A percentile compares a stretch with the other conserved stretches of the same genome.
Evolutionary conservation across 2,888 invertebrate genomes (phyloP).

Genomic region (Heteropelma amictum): DNA sequence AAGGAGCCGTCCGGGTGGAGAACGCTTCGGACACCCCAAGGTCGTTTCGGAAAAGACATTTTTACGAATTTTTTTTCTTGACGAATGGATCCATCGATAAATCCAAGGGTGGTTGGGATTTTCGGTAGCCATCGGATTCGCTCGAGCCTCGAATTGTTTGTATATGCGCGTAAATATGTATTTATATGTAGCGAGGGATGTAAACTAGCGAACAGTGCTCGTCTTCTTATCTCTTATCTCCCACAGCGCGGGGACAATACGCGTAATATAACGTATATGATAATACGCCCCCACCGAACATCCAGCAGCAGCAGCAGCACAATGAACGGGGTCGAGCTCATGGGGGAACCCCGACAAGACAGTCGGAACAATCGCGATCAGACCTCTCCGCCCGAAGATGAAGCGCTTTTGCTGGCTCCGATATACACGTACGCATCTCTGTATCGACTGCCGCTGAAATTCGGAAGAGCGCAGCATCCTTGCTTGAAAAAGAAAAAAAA

Average conservation of each 20-base stretch:
- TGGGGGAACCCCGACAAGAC: conserved; percentile 29
- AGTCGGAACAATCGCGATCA: conserved; percentile 49
- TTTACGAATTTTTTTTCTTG: too few species aligned
- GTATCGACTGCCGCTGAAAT: not conserved
- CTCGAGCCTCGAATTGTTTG: too few species aligned
- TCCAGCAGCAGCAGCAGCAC: too few species aligned
- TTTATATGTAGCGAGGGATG: not conserved
- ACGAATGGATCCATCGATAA: too few species aligned
- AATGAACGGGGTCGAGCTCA: conserved; percentile 41
- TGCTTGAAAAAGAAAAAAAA: not conserved
- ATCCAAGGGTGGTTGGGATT: too few species aligned
- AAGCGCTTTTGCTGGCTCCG: not conserved
- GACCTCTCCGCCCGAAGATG: conserved; percentile 16
- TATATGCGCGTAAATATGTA: not conserved
- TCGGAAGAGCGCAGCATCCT: not conserved
- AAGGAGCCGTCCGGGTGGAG: too few species aligned
- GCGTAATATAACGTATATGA: conserved; percentile 30
- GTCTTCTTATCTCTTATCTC: conserved; percentile 53
- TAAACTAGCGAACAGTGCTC: conserved; percentile 21
- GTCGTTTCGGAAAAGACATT: too few species aligned
- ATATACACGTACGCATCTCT: not conserved
- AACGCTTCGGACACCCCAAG: too few species aligned
- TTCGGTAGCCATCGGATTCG: too few species aligned
- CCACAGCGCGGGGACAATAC: conserved; percentile 25
- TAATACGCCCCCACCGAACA: conserved; percentile 42